phyloP scores from a whole-genome alignment of 2,113 vertebrate genomes.

The Oncorhynchus gorbuscha region DNA sequence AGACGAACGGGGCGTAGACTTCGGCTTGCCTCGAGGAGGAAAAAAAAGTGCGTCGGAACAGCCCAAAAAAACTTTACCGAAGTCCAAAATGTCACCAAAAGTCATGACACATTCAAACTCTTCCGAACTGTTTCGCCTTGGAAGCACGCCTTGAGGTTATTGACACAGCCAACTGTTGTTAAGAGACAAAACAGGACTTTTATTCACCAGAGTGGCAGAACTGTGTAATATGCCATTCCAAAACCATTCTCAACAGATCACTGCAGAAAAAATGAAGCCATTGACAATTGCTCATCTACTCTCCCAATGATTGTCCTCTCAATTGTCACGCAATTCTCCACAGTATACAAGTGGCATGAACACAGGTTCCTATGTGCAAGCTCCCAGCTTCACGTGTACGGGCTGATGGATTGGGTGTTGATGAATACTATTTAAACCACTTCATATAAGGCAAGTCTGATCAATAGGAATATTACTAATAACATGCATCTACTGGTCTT shows the following conservation, averaged over 20 bases:
- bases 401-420: not conserved
- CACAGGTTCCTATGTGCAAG: not conserved
- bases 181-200: not conserved
- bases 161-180: not conserved
- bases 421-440: no score
- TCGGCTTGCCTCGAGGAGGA: no score
- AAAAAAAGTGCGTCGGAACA: no score
- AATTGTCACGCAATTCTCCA: not conserved
- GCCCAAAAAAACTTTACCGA: no score
- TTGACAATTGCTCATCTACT: not conserved
- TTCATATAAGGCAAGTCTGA: no score
- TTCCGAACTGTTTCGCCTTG: no score
- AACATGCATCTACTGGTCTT: no score
- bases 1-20: no score
- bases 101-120: no score
- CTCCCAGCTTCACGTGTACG: not conserved
- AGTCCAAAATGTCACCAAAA: no score
- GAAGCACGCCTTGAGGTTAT: not conserved
- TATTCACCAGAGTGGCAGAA: not conserved
- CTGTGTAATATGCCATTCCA: not conserved
- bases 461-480: no score
- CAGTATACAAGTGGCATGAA: not conserved
- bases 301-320: not conserved
- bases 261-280: not conserved
- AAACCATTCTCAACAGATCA: slow-evolving; percentile 1